Evolutionary conservation across 2,888 invertebrate genomes (phyloP).

Genomic region (Beris morrisii): DNA sequence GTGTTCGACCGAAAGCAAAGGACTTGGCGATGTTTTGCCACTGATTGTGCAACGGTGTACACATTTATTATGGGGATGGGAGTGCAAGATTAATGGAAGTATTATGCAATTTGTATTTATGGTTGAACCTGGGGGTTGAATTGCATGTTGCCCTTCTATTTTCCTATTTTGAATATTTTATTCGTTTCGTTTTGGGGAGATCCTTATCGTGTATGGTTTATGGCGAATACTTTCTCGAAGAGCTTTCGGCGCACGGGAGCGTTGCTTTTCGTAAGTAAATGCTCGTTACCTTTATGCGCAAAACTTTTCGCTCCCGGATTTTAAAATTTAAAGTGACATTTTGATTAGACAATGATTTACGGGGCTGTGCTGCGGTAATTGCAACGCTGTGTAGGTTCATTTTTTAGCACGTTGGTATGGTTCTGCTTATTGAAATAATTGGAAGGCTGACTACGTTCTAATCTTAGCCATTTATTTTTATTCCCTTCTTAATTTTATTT

Average conservation of each 20-base stretch:
- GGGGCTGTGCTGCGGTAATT: no score
- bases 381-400: no score
- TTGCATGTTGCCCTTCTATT: slow-evolving; percentile 35
- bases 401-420: no score
- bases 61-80: slow-evolving; percentile 7
- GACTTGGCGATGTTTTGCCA: slow-evolving; percentile 26
- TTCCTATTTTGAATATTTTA: slow-evolving; percentile 31
- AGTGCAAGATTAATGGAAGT: slow-evolving; percentile 36
- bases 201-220: slow-evolving; percentile 37
- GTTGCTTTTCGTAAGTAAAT: slow-evolving; percentile 25
- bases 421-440: no score
- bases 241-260: slow-evolving; percentile 1
- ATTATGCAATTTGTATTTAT: slow-evolving; percentile 40
- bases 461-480: no score
- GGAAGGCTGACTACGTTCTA: no score
- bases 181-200: slow-evolving; percentile 30
- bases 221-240: slow-evolving; percentile 31
- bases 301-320: slow-evolving; percentile 14
- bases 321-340: slow-evolving; percentile 24
- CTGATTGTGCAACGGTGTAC: slow-evolving; percentile 28
- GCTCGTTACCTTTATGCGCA: slow-evolving; percentile 17
- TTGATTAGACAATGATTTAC: slow-evolving; percentile 24
- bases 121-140: slow-evolving; percentile 32
- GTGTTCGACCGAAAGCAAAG: slow-evolving; percentile 24
- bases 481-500: no score